Base-by-base conservation (phyloP, 2,888 invertebrate species). In the Aphodius granarius region DNA sequence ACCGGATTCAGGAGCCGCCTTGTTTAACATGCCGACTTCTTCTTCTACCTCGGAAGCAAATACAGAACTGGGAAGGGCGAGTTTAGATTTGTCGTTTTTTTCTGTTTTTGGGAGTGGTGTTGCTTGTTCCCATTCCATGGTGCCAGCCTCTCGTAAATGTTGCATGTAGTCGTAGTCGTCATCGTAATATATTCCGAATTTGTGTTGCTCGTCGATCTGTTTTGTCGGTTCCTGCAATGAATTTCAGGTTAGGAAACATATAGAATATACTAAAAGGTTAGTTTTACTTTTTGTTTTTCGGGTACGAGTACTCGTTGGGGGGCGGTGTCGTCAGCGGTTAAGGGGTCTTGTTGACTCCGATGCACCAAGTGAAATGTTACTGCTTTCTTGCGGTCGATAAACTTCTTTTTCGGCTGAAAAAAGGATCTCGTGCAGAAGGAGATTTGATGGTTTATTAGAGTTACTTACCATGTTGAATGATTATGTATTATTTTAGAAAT, bases 131-230 rank as follows among this genome's bases (percentile, higher is more conserved):
- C 92, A 88, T 75, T 91, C 89, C 78, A 90, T 85, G 0, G 89
- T 88, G 80, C 87, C 87, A 0, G 89, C 89, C 78, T 93, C 92
- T 81, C 91, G 91, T 75, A 99, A 89, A 90, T 99, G 97, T 86
- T 98, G 96, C 79, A 98, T 87, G 84, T 99, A 99, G 85, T 99
- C 93, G 86, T 97, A 98, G 81, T 97, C 96, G 87, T 99, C 98
- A 82, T 98, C 97, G 86, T 92, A 98, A 85, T 93, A 96, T 77
- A 99, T 93, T 0, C 98, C 98, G 89, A 91, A 97, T 85, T 97
- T 96, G 16, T 90, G 88, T 83, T 94, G 94, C 81, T 95, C 93
- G 79, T 94, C 92, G 79, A 88, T 89, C 0, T 91, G 89, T 80
- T 92, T 92, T 3, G 84, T 80, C 76, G 89, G 88, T 43, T 82